Base-by-base conservation (phyloP, 2,888 invertebrate species). In the Xestia rhomboidea region DNA sequence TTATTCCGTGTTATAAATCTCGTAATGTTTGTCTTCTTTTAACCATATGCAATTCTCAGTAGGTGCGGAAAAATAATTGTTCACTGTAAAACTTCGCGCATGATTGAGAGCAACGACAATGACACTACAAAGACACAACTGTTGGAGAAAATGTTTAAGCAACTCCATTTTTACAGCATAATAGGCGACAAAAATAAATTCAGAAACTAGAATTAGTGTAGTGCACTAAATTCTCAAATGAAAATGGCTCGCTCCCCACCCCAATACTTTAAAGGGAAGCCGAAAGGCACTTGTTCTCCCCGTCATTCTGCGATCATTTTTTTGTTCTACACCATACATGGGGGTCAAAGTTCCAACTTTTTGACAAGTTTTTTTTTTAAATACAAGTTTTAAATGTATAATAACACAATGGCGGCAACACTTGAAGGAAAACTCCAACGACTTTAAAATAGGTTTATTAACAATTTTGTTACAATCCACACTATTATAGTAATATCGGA, bases 41-140 rank as follows among this genome's bases (percentile, higher is more conserved):
- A 27, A 34, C 15, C 18, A 30, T 63, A 46, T 21, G 44, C 63
- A 66, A 74, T 54, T 49, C n/a, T 44, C 24, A 75, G 64, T 34
- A 68, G 24, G 69, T 67, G 51, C 27, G 62, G 62, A 77, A 10
- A 62, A 18, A 24, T 24, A 15, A 66, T 38, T 77, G 49, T 75
- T 83, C 67, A 76, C 64, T 46, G 41, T 57, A 54, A 73, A 66
- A 66, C n/a, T 44, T 71, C 34, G 24, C 67, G 66, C 51, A 44
- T 63, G 41, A 18, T 51, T 57, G 27, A 34, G 49, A 68, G 27
- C 24, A 27, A 68, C 6, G 44, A 41, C 30, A 18, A 44, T 51
- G 21, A 64, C n/a, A 70, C 11, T 11, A 11, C 38, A 71, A 34
- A 67, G 13, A 30, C 41, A 30, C 51, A 41, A 60, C 1, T 6